Base-by-base conservation (phyloP, 1,140 invertebrate species). In the Lepidostoma basale region DNA sequence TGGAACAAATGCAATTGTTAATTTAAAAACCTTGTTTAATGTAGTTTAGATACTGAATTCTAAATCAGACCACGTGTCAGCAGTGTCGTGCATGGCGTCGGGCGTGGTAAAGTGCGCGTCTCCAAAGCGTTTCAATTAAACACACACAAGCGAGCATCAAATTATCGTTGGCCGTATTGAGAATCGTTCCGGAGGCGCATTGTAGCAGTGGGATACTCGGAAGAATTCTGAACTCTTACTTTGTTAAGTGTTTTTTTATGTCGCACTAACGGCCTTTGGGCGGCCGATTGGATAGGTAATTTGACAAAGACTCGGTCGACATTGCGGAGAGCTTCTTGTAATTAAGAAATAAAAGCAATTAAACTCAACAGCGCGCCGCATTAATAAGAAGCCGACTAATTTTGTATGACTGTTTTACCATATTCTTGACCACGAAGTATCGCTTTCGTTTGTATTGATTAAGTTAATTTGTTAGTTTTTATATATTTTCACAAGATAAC, bases 171-270 rank as follows among this genome's bases (percentile, higher is more conserved):
- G 47, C 67, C 62, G 62, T 69, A 69, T 69, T 68, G 56, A 68
- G 67, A 68, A 69, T 59, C 60, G 25, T 64, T 69, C 52, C 33
- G 14, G 40, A 30, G 30, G 23, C 22, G 23, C 60, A 69, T 59
- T 64, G 33, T 49, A 49, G 26, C 47, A 64, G 47, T 22, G 33
- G 60, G 30, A 63, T 54, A 68, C 47, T 54, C 45, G 28, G 36
- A 62, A 68, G 58, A 68, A 68, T 68, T 68, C 59, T 52, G 45
- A 56, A 56, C 52, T 56, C 30, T 54, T 52, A 54, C 20, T 45
- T 39, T 64, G 45, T 59, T 69, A 64, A 69, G 60, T 69, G 67
- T 64, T 64, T 69, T 69, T 69, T 69, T 62, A 44, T 69, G 59
- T 64, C 52, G 28, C 44, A 20, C 62, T 64, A 62, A 52, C 47